Base-by-base conservation (phyloP, 2,113 vertebrate species). In the Acrocephalus kingi region DNA sequence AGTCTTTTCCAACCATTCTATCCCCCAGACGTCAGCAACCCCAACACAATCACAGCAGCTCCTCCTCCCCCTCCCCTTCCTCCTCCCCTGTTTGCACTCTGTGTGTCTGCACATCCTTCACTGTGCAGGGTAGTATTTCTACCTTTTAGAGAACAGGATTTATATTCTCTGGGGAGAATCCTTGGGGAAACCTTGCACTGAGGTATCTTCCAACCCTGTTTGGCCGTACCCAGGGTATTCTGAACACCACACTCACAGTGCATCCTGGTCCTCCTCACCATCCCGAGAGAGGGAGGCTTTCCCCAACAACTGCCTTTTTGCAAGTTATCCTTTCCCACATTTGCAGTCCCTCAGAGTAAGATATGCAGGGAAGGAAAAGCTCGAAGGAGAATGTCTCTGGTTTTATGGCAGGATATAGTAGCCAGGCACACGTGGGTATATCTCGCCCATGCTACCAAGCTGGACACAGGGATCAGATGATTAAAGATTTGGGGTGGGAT, bases 401-500 rank as follows among this genome's bases (percentile, higher is more conserved):
- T 13, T 35, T 55, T 28, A 20, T 30, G 35, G 46, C 33, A 55
- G 35, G 13, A 18, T 6, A 24, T 0, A 61, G 37, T 1, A 82
- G 37, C 43, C 15, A 2, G 37, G 31, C 48, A 41, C 1, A 2
- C 2, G 11, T 0, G 11, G 48, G 13, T 37, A 1, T 6, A 56
- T 39, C 41, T 45, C 15, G 48, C 15, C 35, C 13, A 2, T 1
- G 0, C 13, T 6, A 5, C 45, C 41, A 59, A 43, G 63, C 41
- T 58, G 79, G 51, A 68, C 62, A 41, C 49, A 37, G 61, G 7
- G 30, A 84, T 10, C 51, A 56, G 54, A 66, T 59, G 51, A 94
- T 56, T 30, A 84, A 66, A 89, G 66, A 63, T 39, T 9, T 0
- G 0, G 39, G 61, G 64, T 27, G 3, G 2, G 61, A 74, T 0